phyloP scores from a whole-genome alignment of 2,113 vertebrate species.

The Apteryx owenii region DNA sequence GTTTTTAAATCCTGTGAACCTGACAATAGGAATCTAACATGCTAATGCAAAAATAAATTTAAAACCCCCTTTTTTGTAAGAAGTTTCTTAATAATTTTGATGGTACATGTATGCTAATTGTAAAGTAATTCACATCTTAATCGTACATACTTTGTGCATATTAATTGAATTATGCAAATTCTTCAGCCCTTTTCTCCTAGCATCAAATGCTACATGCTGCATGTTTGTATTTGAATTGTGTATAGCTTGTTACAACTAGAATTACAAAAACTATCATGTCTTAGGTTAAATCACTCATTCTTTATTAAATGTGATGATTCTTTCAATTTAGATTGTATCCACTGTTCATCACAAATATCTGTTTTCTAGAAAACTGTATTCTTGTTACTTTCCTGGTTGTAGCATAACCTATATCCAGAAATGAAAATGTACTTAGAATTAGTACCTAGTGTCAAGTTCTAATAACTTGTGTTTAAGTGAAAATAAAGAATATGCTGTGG shows the following conservation, averaged over 20 bases:
- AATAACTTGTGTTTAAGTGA: constrained; percentile 63
- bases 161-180: constrained; percentile 39
- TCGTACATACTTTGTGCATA: constrained; percentile 46
- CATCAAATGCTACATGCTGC: constrained; percentile 38
- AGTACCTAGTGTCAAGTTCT: constrained; percentile 73
- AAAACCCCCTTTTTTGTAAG: neutral
- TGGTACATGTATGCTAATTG: neutral
- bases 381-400: constrained; percentile 55
- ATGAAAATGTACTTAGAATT: constrained; percentile 76
- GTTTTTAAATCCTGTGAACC: neutral
- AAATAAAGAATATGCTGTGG: constrained; percentile 82
- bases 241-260: constrained; percentile 62
- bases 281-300: constrained; percentile 51
- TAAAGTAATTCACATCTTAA: constrained; percentile 12
- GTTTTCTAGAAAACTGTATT: constrained; percentile 69
- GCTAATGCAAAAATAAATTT: neutral
- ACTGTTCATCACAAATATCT: constrained; percentile 34
- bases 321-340: constrained; percentile 68
- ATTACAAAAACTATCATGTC: neutral
- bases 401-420: constrained; percentile 66
- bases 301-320: constrained; percentile 33
- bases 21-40: neutral
- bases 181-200: neutral
- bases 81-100: constrained; percentile 9
- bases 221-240: constrained; percentile 60